Percentiles rank a stretch among this genome's conserved stretches.
phyloP scores from a whole-genome alignment of 2,113 vertebrate genomes.

The Cinclus cinclus region DNA sequence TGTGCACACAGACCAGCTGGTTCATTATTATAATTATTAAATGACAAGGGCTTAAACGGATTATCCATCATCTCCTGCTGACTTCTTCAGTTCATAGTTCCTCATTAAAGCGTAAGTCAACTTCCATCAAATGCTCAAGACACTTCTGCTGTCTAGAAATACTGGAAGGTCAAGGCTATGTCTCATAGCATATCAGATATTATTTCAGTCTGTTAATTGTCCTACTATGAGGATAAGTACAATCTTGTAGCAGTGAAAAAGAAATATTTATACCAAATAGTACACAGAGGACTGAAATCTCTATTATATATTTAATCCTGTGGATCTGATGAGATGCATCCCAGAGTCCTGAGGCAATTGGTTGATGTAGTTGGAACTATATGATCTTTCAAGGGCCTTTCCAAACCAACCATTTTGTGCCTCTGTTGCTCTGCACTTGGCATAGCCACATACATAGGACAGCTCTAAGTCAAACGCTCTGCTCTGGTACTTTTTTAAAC shows the following conservation, averaged over 20 bases:
- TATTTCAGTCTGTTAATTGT: neutral
- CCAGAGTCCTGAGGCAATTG: neutral
- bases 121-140: neutral
- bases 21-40: neutral
- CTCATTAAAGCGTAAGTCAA: neutral
- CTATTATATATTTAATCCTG: neutral
- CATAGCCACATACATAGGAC: accelerated
- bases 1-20: neutral
- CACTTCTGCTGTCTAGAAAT: neutral
- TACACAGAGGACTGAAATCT: neutral
- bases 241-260: neutral
- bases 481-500: neutral
- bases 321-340: accelerated
- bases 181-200: neutral
- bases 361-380: neutral
- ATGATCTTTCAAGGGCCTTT: neutral
- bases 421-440: neutral
- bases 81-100: neutral
- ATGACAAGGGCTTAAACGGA: neutral
- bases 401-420: neutral
- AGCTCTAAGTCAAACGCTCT: neutral
- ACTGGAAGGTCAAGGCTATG: neutral
- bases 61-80: neutral
- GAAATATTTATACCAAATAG: neutral
- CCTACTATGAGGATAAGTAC: neutral